Base-by-base conservation (phyloP, 2,888 invertebrate species). In the Perdita meconis region DNA sequence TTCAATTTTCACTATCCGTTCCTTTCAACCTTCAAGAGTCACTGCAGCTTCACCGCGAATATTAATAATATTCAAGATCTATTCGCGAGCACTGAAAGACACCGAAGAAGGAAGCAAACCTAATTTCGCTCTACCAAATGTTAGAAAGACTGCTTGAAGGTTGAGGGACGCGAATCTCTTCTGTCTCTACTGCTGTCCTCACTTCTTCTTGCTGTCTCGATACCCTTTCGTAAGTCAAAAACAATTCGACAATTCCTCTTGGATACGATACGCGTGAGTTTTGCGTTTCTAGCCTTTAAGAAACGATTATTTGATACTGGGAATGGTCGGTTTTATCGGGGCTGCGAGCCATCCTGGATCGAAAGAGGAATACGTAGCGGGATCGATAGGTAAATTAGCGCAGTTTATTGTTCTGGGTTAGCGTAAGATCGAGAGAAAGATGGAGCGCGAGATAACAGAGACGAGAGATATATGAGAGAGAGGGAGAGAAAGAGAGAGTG, bases 151-250 rank as follows among this genome's bases (percentile, higher is more conserved):
- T 55, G 63, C 1, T 26, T 22, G 34, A 50, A 40, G 10, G 51
- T 65, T 10, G n/a, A 0, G 30, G 8, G 13, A n/a, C 19, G 40
- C 40, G 34, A 30, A 40, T 47, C 26, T 51, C 36, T 53, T 50
- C 12, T 47, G 10, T 69, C 47, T 36, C 34, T 42, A 40, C 51
- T 64, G 56, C 67, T 38, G 55, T 50, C 34, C 22, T 38, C 36
- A 30, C 64, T 38, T 53, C 61, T 75, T 73, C 69, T n/a, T n/a
- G 65, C 63, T 47, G 61, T 73, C 75, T 70, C 69, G 36, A 65
- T 34, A 30, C 42, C 60, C 56, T 79, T 76, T 73, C 64, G 30
- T 55, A 13, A n/a, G 34, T 42, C 22, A n/a, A 38, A n/a, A 60
- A 40, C 16, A 30, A 57, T 44, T 51, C 34, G 51, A 73, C 10